Evolutionary conservation across 2,797 vertebrate genomes (phyloP).

Genomic region (Pitangus sulphuratus): DNA sequence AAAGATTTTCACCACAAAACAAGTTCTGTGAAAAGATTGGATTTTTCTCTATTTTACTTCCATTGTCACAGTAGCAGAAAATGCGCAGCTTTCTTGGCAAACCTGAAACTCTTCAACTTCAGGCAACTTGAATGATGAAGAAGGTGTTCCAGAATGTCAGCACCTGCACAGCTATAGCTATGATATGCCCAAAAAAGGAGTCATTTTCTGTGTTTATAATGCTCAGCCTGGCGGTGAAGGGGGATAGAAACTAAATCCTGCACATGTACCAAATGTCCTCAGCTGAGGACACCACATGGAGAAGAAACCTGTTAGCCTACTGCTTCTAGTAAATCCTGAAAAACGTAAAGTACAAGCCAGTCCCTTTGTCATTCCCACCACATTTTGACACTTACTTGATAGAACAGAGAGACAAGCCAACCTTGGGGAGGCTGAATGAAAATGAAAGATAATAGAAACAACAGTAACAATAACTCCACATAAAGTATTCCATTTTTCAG

Average conservation of each 20-base stretch:
- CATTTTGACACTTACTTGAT: background rate
- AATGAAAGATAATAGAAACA: background rate
- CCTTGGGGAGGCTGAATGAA: background rate
- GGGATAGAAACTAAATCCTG: background rate
- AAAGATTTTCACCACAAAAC: background rate
- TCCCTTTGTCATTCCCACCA: fast-evolving
- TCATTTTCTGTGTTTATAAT: background rate
- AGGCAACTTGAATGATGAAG: background rate
- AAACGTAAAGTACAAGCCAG: background rate
- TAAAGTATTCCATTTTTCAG: background rate
- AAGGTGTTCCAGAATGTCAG: background rate
- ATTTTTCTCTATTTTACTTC: background rate
- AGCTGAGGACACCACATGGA: too few relatives aligned
- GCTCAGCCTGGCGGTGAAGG: background rate
- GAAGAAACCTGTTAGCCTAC: background rate
- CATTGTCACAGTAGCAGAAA: background rate
- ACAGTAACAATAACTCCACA: background rate
- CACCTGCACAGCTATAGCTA: background rate
- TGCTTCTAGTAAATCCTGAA: background rate
- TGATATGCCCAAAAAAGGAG: background rate
- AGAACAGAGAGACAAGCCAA: background rate
- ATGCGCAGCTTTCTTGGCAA: background rate
- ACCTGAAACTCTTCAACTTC: background rate
- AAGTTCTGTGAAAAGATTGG: background rate
- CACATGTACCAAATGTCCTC: background rate